Base-by-base conservation (phyloP, 2,797 vertebrate genomes). In the Alfaro cultratus region DNA sequence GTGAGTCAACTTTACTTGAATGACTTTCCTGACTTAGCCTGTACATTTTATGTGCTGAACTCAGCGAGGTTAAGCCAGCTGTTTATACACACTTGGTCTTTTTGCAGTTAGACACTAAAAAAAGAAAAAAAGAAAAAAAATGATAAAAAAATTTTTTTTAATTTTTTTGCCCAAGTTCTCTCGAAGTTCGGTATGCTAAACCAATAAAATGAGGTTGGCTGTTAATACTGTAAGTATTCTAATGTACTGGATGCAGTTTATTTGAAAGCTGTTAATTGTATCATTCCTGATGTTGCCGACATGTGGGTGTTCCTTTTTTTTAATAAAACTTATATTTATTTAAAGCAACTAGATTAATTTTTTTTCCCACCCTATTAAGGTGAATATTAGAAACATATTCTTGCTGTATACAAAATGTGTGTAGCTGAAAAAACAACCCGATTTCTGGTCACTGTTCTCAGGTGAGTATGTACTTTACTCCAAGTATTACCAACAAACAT, bases 271-370 rank as follows among this genome's bases (percentile, higher is more conserved):
- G 97, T 99, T 98, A 97, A 98, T 99, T 97, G 97, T 99, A 99
- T 98, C 98, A 99, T 99, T 99, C 98, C 98, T 98, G 96, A 98
- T 97, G 97, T 99, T 92, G 96, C 97, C 97, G 96, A 98, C 95
- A 98, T 98, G 97, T 99, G 97, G 97, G 97, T 98, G 97, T 98
- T 98, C 98, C 98, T 72, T 67, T 68, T 78, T 57, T 57, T 99
- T 97, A 96, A 98, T 99, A 99, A 99, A 99, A 99, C 97, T 96
- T 99, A 98, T 99, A 99, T 99, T 99, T 99, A 99, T 99, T 99
- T 99, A 98, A 99, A 97, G 96, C 95, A 97, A 92, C 95, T 93
- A 88, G 73, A 86, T 76, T 80, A 88, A 82, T 92, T 83, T 84
- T 86, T 90, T 79, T 41, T n/a, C n/a, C 84, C 83, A 86, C 78